Base-by-base conservation (phyloP, 2,888 invertebrate species). In the Drosophila monieri region DNA sequence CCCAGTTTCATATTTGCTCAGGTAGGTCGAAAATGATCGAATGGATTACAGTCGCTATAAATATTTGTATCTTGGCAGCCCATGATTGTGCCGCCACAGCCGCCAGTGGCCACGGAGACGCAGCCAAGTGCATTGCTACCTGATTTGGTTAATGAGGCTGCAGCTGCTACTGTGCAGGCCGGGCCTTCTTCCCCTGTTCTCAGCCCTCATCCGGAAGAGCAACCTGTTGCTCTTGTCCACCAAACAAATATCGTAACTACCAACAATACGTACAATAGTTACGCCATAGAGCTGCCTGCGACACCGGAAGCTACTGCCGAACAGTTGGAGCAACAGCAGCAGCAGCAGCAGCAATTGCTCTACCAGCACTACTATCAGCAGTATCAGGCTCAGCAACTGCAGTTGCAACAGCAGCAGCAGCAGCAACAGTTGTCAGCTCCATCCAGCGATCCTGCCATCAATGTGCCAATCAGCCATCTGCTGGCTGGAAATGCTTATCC, bases 391-490 rank as follows among this genome's bases (percentile, higher is more conserved):
- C 78, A 79, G 37, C 79, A 76, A 15, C 53, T 65, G 5, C 58
- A 54, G 1, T 52, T 23, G 12, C 73, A 70, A n/a, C 77, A 64
- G 15, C 77, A 66, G 21, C 48, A 32, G 8, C 61, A 47, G 8
- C 51, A 78, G n/a, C 78, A 75, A 18, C 59, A 44, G 59, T 35
- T 60, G 25, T 15, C 43, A 23, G 32, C 27, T 41, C 58, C 43
- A 49, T 35, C 47, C 30, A 57, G 21, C 37, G 71, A 71, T 32
- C 60, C 73, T 51, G 37, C 59, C 51, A 75, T 66, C 76, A 85
- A 85, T 80, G 88, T 91, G 69, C 91, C 91, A 73, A 87, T 90
- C 5, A 90, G 90, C 66, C 90, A 91, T 76, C 65, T 88, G 39
- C 47, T 90, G 65, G 77, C 83, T 12, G 88, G 85, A 15, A 90